phyloP scores from a whole-genome alignment of 1,140 invertebrate genomes.

The Rhyzopertha dominica region DNA sequence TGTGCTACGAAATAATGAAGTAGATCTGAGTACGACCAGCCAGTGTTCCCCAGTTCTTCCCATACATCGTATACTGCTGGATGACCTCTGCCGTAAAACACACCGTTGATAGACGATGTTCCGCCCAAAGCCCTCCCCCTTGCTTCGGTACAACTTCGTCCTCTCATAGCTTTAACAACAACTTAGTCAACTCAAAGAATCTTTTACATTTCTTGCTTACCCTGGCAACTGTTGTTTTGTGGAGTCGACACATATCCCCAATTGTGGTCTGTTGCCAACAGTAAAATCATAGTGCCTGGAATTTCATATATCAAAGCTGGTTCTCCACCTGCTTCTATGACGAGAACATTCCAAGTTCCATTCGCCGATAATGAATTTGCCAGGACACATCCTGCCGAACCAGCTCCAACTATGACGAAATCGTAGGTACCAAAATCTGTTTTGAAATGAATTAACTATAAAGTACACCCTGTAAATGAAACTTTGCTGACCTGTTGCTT shows the following conservation, averaged over 20 bases:
- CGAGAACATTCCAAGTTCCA: slow-evolving; percentile 6
- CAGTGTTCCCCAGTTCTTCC: slow-evolving; percentile 70
- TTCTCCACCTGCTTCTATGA: slow-evolving; percentile 20
- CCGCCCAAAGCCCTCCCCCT: slow-evolving; percentile 71
- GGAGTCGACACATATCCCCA: slow-evolving; percentile 8
- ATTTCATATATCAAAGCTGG: no score
- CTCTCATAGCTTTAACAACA: slow-evolving; percentile 49
- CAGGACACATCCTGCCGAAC: slow-evolving; percentile 58
- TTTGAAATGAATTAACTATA: no score
- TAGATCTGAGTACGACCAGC: slow-evolving; percentile 54
- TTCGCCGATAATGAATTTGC: slow-evolving; percentile 45
- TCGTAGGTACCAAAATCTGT: slow-evolving; percentile 38
- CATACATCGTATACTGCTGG: slow-evolving; percentile 86
- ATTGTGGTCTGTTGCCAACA: no score
- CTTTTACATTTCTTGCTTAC: no score
- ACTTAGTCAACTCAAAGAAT: no score
- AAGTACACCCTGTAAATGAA: no score
- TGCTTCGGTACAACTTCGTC: slow-evolving; percentile 73
- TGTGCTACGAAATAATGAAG: slow-evolving; percentile 50
- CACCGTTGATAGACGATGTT: slow-evolving; percentile 83
- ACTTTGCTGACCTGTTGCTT: no score
- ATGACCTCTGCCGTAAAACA: slow-evolving; percentile 90
- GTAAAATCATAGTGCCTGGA: no score
- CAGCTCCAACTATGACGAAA: slow-evolving; percentile 57
- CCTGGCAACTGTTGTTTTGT: slow-evolving; percentile 6